Evolutionary conservation across 2,797 vertebrate genomes (phyloP).

Genomic region (Gallinago solitaria): DNA sequence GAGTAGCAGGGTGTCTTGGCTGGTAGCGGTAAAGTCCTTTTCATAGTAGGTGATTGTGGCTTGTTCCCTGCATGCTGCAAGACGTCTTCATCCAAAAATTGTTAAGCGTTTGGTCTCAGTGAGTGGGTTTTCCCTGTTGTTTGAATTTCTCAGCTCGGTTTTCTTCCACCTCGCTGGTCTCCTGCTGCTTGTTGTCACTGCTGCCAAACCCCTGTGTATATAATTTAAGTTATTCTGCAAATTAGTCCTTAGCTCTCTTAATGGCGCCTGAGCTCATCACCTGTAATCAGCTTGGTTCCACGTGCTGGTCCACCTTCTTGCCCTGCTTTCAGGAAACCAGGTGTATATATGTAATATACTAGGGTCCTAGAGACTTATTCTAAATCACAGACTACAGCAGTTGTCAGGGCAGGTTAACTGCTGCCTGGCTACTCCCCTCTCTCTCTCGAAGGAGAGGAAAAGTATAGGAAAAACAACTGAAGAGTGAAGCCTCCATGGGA

Average conservation of each 20-base stretch:
- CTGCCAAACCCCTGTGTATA: background rate
- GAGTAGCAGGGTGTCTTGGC: background rate
- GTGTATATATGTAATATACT: background rate
- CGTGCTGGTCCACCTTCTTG: background rate
- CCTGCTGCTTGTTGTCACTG: background rate
- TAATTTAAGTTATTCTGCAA: background rate
- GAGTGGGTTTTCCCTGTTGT: background rate
- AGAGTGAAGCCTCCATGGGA: background rate
- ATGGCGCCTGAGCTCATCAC: background rate
- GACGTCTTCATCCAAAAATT: background rate
- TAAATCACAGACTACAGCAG: background rate
- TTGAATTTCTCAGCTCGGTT: background rate
- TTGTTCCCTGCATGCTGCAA: background rate
- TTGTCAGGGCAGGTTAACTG: background rate
- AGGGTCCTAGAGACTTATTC: background rate
- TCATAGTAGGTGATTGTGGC: background rate
- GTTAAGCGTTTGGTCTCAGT: background rate
- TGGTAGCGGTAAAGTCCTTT: background rate
- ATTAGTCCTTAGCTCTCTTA: background rate
- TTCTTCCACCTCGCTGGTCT: background rate
- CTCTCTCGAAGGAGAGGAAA: background rate
- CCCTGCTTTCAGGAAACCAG: background rate
- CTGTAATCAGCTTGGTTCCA: background rate
- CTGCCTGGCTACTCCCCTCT: background rate
- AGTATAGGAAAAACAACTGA: background rate